Base-by-base conservation (phyloP, 2,113 vertebrate species). In the Carlito syrichta region DNA sequence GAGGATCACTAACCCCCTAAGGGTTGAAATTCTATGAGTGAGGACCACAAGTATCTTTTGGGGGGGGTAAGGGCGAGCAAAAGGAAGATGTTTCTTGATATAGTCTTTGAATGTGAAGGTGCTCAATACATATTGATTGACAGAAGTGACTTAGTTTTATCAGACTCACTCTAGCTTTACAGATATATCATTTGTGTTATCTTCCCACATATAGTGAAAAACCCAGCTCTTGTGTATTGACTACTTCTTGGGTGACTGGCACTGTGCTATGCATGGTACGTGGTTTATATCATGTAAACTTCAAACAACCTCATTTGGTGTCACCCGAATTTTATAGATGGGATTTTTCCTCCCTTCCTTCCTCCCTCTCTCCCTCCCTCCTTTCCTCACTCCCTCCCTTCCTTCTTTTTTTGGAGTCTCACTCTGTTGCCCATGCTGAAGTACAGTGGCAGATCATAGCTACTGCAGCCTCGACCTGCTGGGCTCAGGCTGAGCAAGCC, bases 221-320 rank as follows among this genome's bases (percentile, higher is more conserved):
- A 25, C 16, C 13, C 8, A 40, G 8, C 10, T 16, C 19, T 17
- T 30, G 2, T 1, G 6, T 32, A 0, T 54, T 45, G 20, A 22
- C 27, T 54, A 4, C 45, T 66, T 79, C 66, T 9, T 14, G n/a
- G 79, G 27, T 19, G 25, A 4, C 92, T 79, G 45, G n/a, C 4
- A 19, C 11, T 4, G 27, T 50, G 76, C 58, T 22, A 62, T 56
- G 23, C 16, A 32, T 13, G 7, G 35, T 32, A 3, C 38, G 2
- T 19, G 82, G n/a, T 48, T 81, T 79, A 25, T 12, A 81, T 60
- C 45, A 27, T 0, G 1, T n/a, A 20, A 62, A 30, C 14, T 43
- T 79, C 3, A 2, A 50, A 35, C 10, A 45, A n/a, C n/a, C n/a
- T n/a, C n/a, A n/a, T n/a, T n/a, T n/a, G n/a, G n/a, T n/a, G n/a